Percentiles rank a stretch among this genome's conserved stretches.
Evolutionary conservation across 2,797 vertebrate genomes (phyloP).

Genomic region (Macrochelys suwanniensis): DNA sequence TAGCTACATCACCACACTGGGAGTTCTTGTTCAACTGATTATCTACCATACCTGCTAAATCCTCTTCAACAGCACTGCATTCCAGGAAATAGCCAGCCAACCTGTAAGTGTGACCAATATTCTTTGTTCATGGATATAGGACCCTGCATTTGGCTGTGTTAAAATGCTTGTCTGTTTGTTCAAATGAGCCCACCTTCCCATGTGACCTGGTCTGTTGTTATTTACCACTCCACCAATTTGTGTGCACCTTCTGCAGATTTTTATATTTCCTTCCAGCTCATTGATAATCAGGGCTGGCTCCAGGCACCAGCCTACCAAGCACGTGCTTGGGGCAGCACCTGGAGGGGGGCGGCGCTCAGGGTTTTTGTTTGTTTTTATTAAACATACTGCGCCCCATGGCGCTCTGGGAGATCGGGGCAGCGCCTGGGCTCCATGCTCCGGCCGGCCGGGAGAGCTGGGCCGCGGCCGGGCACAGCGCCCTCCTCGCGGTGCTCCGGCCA

Average conservation of each 20-base stretch:
- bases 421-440: too few relatives aligned
- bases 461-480: too few relatives aligned
- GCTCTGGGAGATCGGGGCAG: too few relatives aligned
- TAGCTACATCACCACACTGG: conserved; percentile 35
- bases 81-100: conserved; percentile 51
- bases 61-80: conserved; percentile 31
- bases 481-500: too few relatives aligned
- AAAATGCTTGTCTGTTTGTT: conserved; percentile 14
- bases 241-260: conserved; percentile 6
- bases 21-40: conserved; percentile 63
- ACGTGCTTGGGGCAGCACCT: too few relatives aligned
- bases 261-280: not conserved
- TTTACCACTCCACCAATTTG: not conserved
- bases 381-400: too few relatives aligned
- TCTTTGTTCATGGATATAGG: conserved; percentile 55
- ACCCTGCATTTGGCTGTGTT: conserved; percentile 11
- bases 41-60: conserved; percentile 51
- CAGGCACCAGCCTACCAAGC: too few relatives aligned
- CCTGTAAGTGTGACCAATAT: not conserved
- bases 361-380: too few relatives aligned
- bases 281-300: not conserved
- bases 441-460: too few relatives aligned
- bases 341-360: too few relatives aligned
- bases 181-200: rapidly evolving
- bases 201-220: not conserved